phyloP scores from a whole-genome alignment of 2,888 invertebrate genomes.

The Slavum lentiscoides region DNA sequence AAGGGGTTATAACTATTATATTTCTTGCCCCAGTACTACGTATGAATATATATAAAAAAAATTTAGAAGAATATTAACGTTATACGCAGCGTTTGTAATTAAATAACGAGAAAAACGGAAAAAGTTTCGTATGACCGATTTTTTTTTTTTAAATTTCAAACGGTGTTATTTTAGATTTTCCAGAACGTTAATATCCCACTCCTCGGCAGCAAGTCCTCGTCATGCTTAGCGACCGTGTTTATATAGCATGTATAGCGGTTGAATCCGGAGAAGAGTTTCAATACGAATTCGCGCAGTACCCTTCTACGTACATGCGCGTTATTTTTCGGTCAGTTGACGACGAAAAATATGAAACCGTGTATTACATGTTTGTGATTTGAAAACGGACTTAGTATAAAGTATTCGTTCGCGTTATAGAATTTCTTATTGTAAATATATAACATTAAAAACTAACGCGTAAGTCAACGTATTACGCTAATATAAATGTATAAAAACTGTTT shows the following conservation, averaged over 20 bases:
- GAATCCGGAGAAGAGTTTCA: neutral
- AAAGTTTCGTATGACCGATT: neutral
- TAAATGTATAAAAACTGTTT: too few relatives aligned
- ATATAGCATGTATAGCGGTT: neutral
- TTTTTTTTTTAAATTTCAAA: slow-evolving; percentile 5
- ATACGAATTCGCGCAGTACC: neutral
- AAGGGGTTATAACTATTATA: neutral
- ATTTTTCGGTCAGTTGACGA: too few relatives aligned
- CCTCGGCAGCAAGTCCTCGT: neutral
- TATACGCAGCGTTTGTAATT: neutral
- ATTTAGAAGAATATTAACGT: neutral
- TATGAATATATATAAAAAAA: neutral
- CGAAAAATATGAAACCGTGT: too few relatives aligned
- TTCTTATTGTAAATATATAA: too few relatives aligned
- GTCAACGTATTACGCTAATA: too few relatives aligned
- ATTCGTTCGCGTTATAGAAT: too few relatives aligned
- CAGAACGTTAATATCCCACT: slow-evolving; percentile 1
- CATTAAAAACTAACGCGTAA: too few relatives aligned
- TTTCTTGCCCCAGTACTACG: neutral
- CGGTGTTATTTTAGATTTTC: slow-evolving; percentile 16
- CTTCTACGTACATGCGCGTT: too few relatives aligned
- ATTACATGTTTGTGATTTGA: too few relatives aligned
- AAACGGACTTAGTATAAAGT: too few relatives aligned
- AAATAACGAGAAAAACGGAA: neutral
- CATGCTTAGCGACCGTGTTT: slow-evolving; percentile 15